Base-by-base conservation (phyloP, 2,113 vertebrate species). In the Prionailurus bengalensis region DNA sequence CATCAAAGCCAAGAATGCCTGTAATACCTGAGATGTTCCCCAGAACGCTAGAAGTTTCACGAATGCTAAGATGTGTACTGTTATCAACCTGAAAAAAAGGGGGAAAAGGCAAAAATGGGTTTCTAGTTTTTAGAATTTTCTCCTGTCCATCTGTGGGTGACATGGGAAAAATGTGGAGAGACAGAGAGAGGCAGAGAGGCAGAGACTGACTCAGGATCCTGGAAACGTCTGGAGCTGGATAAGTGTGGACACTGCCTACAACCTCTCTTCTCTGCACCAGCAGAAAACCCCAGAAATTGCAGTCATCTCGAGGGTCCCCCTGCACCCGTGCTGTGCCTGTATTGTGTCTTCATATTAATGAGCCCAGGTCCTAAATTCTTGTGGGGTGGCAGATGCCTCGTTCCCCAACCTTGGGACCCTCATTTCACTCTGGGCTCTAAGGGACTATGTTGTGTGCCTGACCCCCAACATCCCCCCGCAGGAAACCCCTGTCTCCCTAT, bases 151-250 rank as follows among this genome's bases (percentile, higher is more conserved):
- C n/a, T 55, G 0, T 3, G 27, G 31, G n/a, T 33, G 33, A 53
- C 33, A 55, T 10, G 63, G 71, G 3, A n/a, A 55, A 25, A 53
- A 3, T 7, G 33, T 25, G 8, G 48, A 73, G 15, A 73, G 2
- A 39, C 19, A 39, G n/a, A 39, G 23, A 61, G 7, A 61, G 25
- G 1, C 23, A 65, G 63, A 31, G 36, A 33, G 36, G n/a, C 1
- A 21, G 53, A 3, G 10, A 5, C 29, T 83, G 9, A 33, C 66
- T 11, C 27, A 48, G 16, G 9, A 1, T n/a, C 15, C 6, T 27
- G 9, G 3, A n/a, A 21, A 33, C 33, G 0, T 3, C 48, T 0
- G 0, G n/a, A 7, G 9, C 27, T 68, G 21, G 23, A 0, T 31
- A 17, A 11, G 14, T 4, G 14, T 16, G 15, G 25, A 42, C 11